These are phyloP conservation scores for Eutolmus rufibarbis DNA, from an alignment of 2,888 invertebrate species.

Conservation along the genomic window DNA sequence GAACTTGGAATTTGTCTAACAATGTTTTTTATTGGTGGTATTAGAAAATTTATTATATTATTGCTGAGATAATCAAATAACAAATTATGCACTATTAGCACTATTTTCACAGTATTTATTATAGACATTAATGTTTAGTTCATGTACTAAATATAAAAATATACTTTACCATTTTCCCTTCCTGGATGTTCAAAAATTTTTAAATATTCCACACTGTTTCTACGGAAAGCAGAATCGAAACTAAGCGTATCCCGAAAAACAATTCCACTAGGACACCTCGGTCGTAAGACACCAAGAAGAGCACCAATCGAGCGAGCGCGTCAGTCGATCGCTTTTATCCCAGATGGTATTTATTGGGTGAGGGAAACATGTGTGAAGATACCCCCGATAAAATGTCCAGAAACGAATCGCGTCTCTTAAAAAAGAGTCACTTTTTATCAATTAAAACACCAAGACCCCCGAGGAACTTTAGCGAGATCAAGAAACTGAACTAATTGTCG, in stretches of 20 bases:
- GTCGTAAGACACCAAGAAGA: not conserved
- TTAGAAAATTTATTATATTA: not conserved
- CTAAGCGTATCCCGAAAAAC: not conserved
- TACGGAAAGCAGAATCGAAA: not conserved
- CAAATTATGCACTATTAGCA: not conserved
- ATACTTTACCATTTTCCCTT: not conserved
- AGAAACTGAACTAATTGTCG: slow-evolving; percentile 17
- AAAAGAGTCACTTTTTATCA: not conserved
- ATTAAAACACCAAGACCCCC: not conserved
- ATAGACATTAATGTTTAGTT: too few relatives aligned
- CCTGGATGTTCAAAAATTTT: not conserved
- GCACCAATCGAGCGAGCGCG: not conserved
- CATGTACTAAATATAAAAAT: not conserved
- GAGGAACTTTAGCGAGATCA: not conserved
- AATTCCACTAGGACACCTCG: not conserved
- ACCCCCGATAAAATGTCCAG: not conserved
- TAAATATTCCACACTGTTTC: not conserved
- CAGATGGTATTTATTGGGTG: not conserved
- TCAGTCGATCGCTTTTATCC: slow-evolving; percentile 3
- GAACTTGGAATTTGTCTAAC: not conserved
- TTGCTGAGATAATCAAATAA: not conserved
- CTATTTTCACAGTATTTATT: not conserved
- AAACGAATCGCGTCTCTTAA: not conserved
- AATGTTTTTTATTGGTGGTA: not conserved
- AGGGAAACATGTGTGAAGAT: not conserved